Evolutionary conservation across 2,113 vertebrate genomes (phyloP).

Genomic region (Scophthalmus maximus): DNA sequence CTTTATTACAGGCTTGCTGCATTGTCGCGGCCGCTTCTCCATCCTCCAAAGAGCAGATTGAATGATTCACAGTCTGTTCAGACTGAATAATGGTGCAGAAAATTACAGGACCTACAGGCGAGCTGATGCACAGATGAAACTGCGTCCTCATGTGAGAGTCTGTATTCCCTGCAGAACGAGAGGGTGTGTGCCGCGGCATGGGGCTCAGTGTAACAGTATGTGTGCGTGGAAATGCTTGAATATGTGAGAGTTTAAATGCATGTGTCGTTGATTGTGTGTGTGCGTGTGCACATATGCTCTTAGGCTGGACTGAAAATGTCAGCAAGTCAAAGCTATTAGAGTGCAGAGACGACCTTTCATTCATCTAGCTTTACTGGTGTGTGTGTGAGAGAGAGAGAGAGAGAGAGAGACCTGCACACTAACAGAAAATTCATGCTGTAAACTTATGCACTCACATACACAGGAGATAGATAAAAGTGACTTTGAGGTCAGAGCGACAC

Average conservation of each 20-base stretch:
- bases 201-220: not conserved
- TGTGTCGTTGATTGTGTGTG: not conserved
- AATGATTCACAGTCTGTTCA: not conserved
- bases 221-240: not conserved
- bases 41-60: not conserved
- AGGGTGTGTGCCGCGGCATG: not conserved
- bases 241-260: too few relatives aligned
- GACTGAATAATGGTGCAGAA: slow-evolving; percentile 14
- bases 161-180: not conserved
- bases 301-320: slow-evolving; percentile 48
- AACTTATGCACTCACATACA: slow-evolving; percentile 4
- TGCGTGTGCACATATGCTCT: slow-evolving; percentile 10
- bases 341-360: slow-evolving; percentile 48
- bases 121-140: not conserved
- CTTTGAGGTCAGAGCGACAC: not conserved
- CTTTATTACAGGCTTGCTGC: slow-evolving; percentile 2
- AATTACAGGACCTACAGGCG: slow-evolving; percentile 5
- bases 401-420: not conserved
- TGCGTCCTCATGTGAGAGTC: not conserved
- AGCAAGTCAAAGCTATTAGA: slow-evolving; percentile 59
- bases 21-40: slow-evolving; percentile 6
- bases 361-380: slow-evolving; percentile 29
- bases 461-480: not conserved
- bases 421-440: slow-evolving; percentile 1
- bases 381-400: slow-evolving; percentile 12